Base-by-base conservation (phyloP, 1,140 invertebrate species). In the Drosophila truncata region DNA sequence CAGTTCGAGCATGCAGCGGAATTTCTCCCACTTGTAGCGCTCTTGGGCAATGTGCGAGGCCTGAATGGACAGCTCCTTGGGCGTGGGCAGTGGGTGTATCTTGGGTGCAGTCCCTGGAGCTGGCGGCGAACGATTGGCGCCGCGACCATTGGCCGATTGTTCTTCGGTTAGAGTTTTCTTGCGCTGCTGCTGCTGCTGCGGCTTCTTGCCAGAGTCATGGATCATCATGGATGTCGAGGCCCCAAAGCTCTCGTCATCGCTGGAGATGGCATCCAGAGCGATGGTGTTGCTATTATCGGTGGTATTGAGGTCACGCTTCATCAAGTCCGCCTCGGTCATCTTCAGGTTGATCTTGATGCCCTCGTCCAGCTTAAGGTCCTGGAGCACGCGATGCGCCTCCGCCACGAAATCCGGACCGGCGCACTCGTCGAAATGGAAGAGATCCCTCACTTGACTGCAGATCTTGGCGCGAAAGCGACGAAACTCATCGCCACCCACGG, bases 21-120 rank as follows among this genome's bases (percentile, higher is more conserved):
- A 95, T 35, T 94, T 94, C 54, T 94, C 93, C 94, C 94, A 94
- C 49, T 94, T 94, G 54, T 94, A 94, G 4, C 94, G 93, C 75
- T 94, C 94, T n/a, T 93, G 86, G 8, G 90, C 90, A 27, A 92
- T 92, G 8, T 80, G 69, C 0, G 87, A 78, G 3, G 91, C 90
- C 70, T 92, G 91, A n/a, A 85, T 49, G 4, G 84, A 84, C 27
- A 92, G 59, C 71, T 93, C 91, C 52, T 85, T 91, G 41, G 92
- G 92, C 27, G 92, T 91, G 23, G 92, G 92, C 11, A 93, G 18
- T 2, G 65, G 16, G 14, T 77, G 67, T 1, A 25, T 14, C 18
- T 87, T 72, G 16, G 25, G 2, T 18, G 3, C 7, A 3, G 14
- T 13, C 0, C 35, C 29, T 1, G 47, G 39, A 2, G 37, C 9